phyloP scores from a whole-genome alignment of 1,140 invertebrate genomes.

The Bacillus rossius region DNA sequence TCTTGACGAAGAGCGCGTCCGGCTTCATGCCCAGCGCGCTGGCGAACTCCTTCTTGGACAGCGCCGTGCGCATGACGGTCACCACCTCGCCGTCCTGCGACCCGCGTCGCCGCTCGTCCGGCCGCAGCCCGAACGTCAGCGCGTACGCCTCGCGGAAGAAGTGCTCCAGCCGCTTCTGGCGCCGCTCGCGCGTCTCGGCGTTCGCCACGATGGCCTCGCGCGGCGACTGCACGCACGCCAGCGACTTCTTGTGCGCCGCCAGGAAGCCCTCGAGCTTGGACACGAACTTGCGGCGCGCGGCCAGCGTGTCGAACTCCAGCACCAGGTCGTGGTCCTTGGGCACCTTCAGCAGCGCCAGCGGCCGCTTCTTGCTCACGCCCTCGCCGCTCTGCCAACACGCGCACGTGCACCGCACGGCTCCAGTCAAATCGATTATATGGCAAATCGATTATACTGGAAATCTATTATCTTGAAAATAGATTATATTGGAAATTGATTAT shows the following conservation, averaged over 20 bases:
- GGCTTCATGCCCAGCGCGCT: slow-evolving; percentile 94
- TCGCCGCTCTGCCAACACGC: background rate
- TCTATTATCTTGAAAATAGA: background rate
- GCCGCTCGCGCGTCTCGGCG: slow-evolving; percentile 92
- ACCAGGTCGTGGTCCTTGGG: slow-evolving; percentile 94
- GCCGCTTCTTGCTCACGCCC: slow-evolving; percentile 66
- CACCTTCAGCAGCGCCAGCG: slow-evolving; percentile 78
- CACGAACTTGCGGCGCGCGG: slow-evolving; percentile 82
- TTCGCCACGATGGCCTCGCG: slow-evolving; percentile 87
- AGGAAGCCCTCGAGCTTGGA: slow-evolving; percentile 83
- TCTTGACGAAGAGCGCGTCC: slow-evolving; percentile 94
- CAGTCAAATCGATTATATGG: background rate
- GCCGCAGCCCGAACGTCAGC: slow-evolving; percentile 80
- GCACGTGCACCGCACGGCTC: background rate
- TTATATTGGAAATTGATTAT: background rate
- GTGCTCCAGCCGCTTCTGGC: slow-evolving; percentile 81
- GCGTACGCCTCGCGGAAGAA: slow-evolving; percentile 99
- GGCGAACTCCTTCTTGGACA: slow-evolving; percentile 95
- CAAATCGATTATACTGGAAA: background rate
- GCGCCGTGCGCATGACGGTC: slow-evolving; percentile 74
- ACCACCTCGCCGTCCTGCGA: slow-evolving; percentile 34
- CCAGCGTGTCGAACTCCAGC: slow-evolving; percentile 83
- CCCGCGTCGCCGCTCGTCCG: slow-evolving; percentile 48
- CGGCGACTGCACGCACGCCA: slow-evolving; percentile 59
- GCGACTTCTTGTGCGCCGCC: slow-evolving; percentile 71